Evolutionary conservation across 2,113 vertebrate genomes (phyloP).

Genomic region (Pristiophorus japonicus): DNA sequence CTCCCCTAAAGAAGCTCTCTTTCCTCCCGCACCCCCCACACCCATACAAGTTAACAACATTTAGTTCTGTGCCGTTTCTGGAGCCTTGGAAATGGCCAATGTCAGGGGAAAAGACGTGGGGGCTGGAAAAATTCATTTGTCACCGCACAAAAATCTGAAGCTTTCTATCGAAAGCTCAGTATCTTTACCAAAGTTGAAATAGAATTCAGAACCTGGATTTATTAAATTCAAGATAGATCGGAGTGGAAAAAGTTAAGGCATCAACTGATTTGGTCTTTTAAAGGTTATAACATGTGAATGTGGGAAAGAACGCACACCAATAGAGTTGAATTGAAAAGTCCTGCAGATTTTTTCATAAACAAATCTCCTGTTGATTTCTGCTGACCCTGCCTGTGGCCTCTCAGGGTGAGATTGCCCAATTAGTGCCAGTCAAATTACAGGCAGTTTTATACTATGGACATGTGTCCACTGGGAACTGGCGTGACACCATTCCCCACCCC

Average conservation of each 20-base stretch:
- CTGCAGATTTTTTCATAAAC: neutral
- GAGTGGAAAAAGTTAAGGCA: neutral
- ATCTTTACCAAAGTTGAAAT: neutral
- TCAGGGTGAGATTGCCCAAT: constrained; percentile 31
- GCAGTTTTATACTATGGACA: neutral
- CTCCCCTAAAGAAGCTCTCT: neutral
- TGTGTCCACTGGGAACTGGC: constrained; percentile 17
- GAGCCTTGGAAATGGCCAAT: no score
- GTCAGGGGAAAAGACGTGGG: neutral
- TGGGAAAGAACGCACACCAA: neutral
- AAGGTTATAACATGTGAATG: neutral
- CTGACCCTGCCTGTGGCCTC: neutral
- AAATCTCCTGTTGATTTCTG: constrained; percentile 26
- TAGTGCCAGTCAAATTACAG: constrained; percentile 34
- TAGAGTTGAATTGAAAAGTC: constrained; percentile 1
- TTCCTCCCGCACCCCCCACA: neutral
- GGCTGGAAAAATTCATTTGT: no score
- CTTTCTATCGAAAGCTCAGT: neutral
- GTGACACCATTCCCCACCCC: neutral
- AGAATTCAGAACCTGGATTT: neutral
- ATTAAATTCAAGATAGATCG: neutral
- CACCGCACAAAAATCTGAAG: neutral
- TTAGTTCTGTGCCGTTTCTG: neutral
- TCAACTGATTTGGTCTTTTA: neutral
- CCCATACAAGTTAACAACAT: neutral